Conservation (phyloP, 2,113 vertebrate species). For the Pimephales promelas region DNA sequence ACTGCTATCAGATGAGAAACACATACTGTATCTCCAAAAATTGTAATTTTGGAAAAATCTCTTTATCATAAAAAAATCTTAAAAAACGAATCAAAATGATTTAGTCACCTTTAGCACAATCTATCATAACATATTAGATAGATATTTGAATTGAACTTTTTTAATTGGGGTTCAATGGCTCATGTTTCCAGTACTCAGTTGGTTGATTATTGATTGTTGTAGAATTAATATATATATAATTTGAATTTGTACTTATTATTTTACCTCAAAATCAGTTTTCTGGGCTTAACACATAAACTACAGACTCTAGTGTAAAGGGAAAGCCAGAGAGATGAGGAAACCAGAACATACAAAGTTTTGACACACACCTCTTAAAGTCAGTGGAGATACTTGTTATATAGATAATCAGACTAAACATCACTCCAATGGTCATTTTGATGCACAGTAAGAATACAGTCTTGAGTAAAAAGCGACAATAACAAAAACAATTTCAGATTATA, state of each 20-base stretch:
- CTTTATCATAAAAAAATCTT: background rate
- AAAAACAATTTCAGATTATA: background rate
- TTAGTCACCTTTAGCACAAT: background rate
- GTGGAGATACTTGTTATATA: background rate
- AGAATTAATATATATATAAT: background rate
- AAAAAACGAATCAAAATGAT: background rate
- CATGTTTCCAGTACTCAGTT: too few species aligned
- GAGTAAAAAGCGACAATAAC: background rate
- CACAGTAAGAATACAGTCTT: background rate
- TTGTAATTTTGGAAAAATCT: background rate
- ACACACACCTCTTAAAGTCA: background rate
- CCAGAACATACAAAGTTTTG: background rate
- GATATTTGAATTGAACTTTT: background rate
- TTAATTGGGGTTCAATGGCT: too few species aligned
- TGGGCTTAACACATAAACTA: background rate
- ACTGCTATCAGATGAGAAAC: background rate
- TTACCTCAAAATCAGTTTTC: background rate
- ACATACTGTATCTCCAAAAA: background rate
- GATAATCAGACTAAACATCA: background rate
- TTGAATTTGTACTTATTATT: background rate
- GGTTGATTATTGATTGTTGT: background rate
- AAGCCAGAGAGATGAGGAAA: background rate
- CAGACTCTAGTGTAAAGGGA: background rate
- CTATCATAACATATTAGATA: background rate
- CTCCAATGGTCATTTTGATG: background rate